Percentiles rank a stretch among this genome's conserved stretches.
Evolutionary conservation across 2,797 vertebrate genomes (phyloP).

Genomic region (Myotis planiceps): DNA sequence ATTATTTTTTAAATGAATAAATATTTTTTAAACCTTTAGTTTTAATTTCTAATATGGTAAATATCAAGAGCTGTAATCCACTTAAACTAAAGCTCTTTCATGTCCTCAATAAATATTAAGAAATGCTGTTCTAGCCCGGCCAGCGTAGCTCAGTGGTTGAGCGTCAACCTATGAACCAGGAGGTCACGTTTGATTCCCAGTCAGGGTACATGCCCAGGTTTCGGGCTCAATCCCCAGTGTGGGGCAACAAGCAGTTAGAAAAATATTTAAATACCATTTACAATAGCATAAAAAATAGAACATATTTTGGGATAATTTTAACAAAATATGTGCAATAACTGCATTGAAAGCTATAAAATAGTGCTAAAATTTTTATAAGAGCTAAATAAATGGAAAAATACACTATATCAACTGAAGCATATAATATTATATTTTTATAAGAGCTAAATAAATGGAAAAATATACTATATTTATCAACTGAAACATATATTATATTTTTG

Average conservation of each 20-base stretch:
- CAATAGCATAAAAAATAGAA: background rate
- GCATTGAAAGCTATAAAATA: background rate
- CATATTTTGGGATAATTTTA: background rate
- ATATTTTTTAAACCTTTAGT: background rate
- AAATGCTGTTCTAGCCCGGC: background rate
- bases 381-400: background rate
- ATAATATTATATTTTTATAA: background rate
- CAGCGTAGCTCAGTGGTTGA: no score
- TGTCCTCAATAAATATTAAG: background rate
- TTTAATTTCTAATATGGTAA: slow-evolving; percentile 1
- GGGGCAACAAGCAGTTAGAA: background rate
- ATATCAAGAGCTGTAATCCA: background rate
- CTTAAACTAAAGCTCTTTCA: background rate
- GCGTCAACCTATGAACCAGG: no score
- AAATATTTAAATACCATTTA: background rate
- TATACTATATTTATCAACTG: background rate
- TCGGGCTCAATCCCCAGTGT: no score
- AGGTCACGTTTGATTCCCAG: no score
- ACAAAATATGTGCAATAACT: background rate
- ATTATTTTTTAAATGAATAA: background rate
- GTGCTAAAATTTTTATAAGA: background rate
- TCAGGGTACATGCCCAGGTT: no score
- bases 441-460: background rate
- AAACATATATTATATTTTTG: background rate
- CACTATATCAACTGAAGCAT: background rate